Evolutionary conservation across 2,888 invertebrate species (phyloP).

Genomic region (Digitonthophagus gazella): DNA sequence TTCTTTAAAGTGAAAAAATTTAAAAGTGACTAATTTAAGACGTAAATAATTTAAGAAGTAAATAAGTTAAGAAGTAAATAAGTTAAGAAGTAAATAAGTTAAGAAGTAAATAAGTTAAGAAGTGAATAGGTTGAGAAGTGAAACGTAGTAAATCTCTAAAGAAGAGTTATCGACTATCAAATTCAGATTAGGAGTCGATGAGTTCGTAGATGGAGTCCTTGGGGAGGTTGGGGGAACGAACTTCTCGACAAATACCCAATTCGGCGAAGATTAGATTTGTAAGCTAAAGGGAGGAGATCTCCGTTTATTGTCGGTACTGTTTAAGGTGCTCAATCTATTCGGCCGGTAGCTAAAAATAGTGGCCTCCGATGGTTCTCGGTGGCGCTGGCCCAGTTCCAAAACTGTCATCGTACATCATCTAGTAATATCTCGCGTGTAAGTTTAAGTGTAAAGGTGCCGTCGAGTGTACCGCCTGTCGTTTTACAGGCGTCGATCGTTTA

Average conservation of each 20-base stretch:
- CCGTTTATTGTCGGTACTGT: neutral
- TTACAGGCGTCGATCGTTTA: neutral
- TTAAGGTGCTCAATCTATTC: neutral
- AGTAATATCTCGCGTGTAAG: conserved; percentile 37
- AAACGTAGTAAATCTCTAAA: neutral
- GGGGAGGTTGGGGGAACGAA: neutral
- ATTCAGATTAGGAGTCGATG: neutral
- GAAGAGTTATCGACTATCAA: neutral
- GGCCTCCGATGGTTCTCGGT: neutral
- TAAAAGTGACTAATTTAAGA: no score
- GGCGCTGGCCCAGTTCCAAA: conserved; percentile 33
- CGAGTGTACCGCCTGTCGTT: neutral
- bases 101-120: no score
- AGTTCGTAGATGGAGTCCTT: neutral
- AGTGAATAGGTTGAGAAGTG: no score
- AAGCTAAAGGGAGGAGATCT: neutral
- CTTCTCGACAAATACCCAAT: neutral
- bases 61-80: no score
- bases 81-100: no score
- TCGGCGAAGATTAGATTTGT: neutral
- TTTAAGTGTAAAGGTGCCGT: conserved; percentile 22
- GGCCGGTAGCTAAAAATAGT: neutral
- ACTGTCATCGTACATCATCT: conserved; percentile 39
- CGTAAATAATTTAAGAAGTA: no score
- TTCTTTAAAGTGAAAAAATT: no score